Base-by-base conservation (phyloP, 2,888 invertebrate species). In the Hipparchia semele region DNA sequence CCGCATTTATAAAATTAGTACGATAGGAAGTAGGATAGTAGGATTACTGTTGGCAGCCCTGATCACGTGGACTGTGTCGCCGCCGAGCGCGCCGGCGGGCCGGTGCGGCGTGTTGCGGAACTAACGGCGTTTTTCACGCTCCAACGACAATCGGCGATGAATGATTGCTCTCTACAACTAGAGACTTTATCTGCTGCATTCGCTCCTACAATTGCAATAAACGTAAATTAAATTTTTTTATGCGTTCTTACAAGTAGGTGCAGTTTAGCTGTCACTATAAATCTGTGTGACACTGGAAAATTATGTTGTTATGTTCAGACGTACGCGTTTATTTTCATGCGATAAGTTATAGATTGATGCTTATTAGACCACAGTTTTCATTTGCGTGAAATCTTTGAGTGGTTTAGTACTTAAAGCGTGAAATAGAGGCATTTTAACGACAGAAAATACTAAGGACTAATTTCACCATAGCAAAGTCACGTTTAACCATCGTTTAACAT, bases 21-120 rank as follows among this genome's bases (percentile, higher is more conserved):
- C 23, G 23, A 23, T 23, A 23, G 23, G 23, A 23, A 23, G 23
- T 23, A 23, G 23, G 23, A 23, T 23, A 23, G 23, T 23, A 23
- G 23, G 23, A 9, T 33, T 33, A 59, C n/a, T 12, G 6, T 0
- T 65, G 65, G 53, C 53, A 65, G 51, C 65, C 65, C 67, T 58
- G 67, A 46, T 67, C 56, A 93, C 92, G 92, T 92, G 93, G 91
- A 83, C 75, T 74, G 80, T 86, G 86, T 92, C 92, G 92, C 92
- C 88, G 80, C 80, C 77, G 79, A 73, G 85, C 86, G 10, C 65
- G 54, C 10, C 53, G 49, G 60, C 87, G 87, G 87, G 79, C 79
- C 80, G 75, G 60, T 72, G 86, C 85, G 92, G 88, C 78, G 70
- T 79, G 73, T 73, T 77, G 78, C 68, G 76, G 90, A 87, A 92